Evolutionary conservation across 2,113 vertebrate genomes (phyloP).

Genomic region (Ctenomys sociabilis): DNA sequence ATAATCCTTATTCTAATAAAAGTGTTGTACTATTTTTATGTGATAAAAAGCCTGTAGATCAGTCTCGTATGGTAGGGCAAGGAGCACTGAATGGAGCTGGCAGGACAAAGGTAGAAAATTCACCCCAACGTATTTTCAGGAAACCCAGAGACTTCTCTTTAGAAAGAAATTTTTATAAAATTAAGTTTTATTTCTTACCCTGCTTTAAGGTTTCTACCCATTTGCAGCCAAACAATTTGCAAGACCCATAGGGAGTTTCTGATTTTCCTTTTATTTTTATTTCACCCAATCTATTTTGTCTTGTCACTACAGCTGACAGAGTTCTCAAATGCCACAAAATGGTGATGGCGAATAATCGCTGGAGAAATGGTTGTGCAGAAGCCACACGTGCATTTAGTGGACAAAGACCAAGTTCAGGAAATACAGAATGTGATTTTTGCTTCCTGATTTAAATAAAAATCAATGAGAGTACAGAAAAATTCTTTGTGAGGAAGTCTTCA

Average conservation of each 20-base stretch:
- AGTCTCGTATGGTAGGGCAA: background rate
- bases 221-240: background rate
- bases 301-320: background rate
- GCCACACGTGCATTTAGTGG: background rate
- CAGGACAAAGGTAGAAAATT: background rate
- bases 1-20: too few species aligned
- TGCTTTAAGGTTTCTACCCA: slow-evolving; percentile 4
- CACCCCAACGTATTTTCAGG: background rate
- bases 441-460: slow-evolving; percentile 18
- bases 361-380: background rate
- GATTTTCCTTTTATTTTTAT: slow-evolving; percentile 36
- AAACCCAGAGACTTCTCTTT: background rate
- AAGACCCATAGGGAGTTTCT: background rate
- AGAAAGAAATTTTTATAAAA: slow-evolving; percentile 14
- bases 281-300: background rate
- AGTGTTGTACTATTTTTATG: too few species aligned
- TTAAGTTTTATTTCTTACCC: background rate
- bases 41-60: background rate
- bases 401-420: background rate
- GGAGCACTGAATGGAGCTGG: background rate
- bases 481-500: background rate
- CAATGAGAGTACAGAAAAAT: background rate
- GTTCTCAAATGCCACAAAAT: background rate
- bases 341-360: background rate
- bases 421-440: background rate